Base-by-base conservation (phyloP, 2,797 vertebrate species). In the Buceros bicornis region DNA sequence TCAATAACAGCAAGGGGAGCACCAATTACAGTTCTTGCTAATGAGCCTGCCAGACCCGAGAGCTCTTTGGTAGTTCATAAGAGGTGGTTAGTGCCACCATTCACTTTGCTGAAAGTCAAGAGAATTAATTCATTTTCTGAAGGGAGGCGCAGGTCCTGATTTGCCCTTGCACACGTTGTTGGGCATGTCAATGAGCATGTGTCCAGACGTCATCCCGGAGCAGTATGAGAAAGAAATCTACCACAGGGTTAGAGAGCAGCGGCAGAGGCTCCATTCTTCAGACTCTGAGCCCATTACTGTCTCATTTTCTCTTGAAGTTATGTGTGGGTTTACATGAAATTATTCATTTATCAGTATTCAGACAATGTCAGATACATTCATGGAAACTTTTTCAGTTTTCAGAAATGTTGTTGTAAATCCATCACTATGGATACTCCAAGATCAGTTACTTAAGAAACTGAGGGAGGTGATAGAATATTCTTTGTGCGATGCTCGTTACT, bases 291-390 rank as follows among this genome's bases (percentile, higher is more conserved):
- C 43, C 33, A 10, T 21, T 22, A 10, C 40, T 91, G 82, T 81
- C 74, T 88, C 76, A 37, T 86, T 71, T 78, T 81, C 64, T 87
- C 93, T 48, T 80, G 74, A 86, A 83, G 47, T 62, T 72, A 66
- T 82, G 72, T 92, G 71, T 29, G 73, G 13, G 11, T 70, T 73
- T 53, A 60, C 1, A 35, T 50, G 29, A 74, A 84, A 77, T 80
- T 77, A 89, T 43, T 90, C 4, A 66, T 90, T 83, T 62, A 45
- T 80, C 56, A 35, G 19, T 43, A 56, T 64, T 77, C 60, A 79
- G 43, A 53, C 60, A 62, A 53, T 13, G 24, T 31, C 50, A 56
- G 20, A 10, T n/a, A 24, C 8, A 26, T 14, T 69, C 2, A 22
- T n/a, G 56, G 64, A 78, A 78, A 88, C 16, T 24, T 76, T 18